Base-by-base conservation (phyloP, 2,888 invertebrate genomes). In the Phengaris arion region DNA sequence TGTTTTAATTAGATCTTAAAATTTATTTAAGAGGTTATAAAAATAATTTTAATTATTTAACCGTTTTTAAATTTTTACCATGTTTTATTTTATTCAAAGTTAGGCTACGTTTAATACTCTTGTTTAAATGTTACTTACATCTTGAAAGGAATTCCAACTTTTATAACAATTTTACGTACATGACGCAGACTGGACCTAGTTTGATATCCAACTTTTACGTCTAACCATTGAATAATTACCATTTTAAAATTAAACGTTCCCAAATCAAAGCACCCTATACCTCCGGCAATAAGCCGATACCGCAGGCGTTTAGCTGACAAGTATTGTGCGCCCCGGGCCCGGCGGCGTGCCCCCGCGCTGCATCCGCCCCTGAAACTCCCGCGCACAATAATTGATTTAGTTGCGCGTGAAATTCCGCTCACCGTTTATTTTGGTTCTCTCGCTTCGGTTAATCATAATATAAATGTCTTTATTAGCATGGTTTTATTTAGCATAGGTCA, bases 231-330 rank as follows among this genome's bases (percentile, higher is more conserved):
- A 52, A 10, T 52, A 10, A 10, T 52, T 52, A 13, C 22, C 13
- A 64, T 64, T 45, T 64, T 45, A 64, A 45, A 64, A 45, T 64
- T 13, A 12, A 69, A 69, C 84, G 79, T 57, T 75, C 54, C 35
- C 35, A 48, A 70, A 48, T 74, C 5, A 10, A n/a, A 79, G 57
- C 84, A 83, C 82, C 85, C 87, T 87, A 81, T 85, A 85, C 77
- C 82, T 77, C 12, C 35, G 13, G 8, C 83, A 85, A 85, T 90
- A 89, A 90, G 87, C 88, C 85, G 82, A 83, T 84, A 89, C 92
- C 91, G 89, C 92, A 89, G 92, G 92, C 92, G 91, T 91, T 92
- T 92, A 92, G 90, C 88, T 85, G 92, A 88, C 91, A 86, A 81
- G 80, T 81, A 90, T 93, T 92, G 92, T 92, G 80, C 82, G 64